phyloP scores from a whole-genome alignment of 92 coral and sea anemone species.

The Muricea muricata region DNA sequence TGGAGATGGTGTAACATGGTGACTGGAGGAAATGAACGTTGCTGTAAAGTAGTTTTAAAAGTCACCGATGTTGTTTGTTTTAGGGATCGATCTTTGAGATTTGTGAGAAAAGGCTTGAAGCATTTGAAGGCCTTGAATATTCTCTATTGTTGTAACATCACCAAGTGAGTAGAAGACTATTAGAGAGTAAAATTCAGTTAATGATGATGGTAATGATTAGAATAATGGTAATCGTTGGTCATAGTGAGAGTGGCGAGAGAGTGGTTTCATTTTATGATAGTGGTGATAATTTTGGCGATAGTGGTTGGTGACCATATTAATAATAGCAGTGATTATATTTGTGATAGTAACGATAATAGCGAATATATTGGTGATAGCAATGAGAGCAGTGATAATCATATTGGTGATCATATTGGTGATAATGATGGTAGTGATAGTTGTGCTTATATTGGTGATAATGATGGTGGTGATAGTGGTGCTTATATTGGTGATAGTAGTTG shows the following conservation, averaged over 20 bases:
- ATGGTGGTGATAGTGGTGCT: neutral
- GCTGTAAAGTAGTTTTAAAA: neutral
- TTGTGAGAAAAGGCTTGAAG: constrained; percentile 92
- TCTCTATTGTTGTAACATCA: constrained; percentile 82
- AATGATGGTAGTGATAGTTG: too few relatives aligned
- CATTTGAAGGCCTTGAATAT: constrained; percentile 74
- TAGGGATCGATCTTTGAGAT: constrained; percentile 90
- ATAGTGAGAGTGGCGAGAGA: too few relatives aligned
- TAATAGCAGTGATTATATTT: too few relatives aligned
- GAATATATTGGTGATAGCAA: neutral
- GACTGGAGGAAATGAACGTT: too few relatives aligned
- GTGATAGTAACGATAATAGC: too few relatives aligned
- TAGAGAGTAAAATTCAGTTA: too few relatives aligned
- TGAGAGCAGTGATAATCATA: neutral
- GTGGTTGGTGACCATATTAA: too few relatives aligned
- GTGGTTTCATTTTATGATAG: too few relatives aligned
- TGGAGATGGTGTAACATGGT: too few relatives aligned
- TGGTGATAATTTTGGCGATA: neutral
- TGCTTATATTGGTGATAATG: neutral
- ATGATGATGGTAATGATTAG: neutral
- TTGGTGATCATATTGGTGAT: too few relatives aligned
- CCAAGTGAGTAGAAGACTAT: constrained; percentile 78
- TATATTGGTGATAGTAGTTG: too few relatives aligned
- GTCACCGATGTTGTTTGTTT: neutral
- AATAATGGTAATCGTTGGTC: neutral